These are phyloP conservation scores for Vannuccia rotundouncinata DNA, from an alignment of 2,888 invertebrate genomes.

Conservation along the genomic window DNA sequence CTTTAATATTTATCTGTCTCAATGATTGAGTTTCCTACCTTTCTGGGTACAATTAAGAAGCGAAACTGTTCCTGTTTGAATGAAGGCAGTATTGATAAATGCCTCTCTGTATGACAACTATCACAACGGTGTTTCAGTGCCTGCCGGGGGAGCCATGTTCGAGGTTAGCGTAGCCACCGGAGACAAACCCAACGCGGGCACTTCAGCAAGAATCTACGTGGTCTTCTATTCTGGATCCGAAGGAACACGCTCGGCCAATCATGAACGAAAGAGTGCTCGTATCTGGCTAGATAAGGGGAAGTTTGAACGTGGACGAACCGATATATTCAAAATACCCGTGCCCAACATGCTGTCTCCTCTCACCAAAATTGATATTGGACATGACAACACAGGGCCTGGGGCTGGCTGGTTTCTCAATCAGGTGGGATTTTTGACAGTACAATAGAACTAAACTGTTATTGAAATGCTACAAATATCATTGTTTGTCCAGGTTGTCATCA, in stretches of 20 bases:
- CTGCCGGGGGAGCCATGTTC: slow-evolving; percentile 48
- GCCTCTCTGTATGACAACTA: too few species aligned
- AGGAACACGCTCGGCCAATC: background rate
- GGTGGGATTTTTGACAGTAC: slow-evolving; percentile 39
- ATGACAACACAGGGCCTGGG: slow-evolving; percentile 52
- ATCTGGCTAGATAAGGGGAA: slow-evolving; percentile 53
- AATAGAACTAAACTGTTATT: background rate
- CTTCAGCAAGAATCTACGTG: slow-evolving; percentile 52
- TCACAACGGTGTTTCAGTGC: background rate
- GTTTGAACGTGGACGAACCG: slow-evolving; percentile 50
- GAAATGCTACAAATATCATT: slow-evolving; percentile 17
- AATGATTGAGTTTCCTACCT: too few species aligned
- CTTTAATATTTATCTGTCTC: too few species aligned
- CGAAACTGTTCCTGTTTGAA: too few species aligned
- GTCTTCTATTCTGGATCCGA: slow-evolving; percentile 43
- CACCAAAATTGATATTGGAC: slow-evolving; percentile 52
- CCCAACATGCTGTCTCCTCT: slow-evolving; percentile 50
- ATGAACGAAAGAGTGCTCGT: slow-evolving; percentile 48
- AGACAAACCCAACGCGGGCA: slow-evolving; percentile 50
- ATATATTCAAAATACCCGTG: slow-evolving; percentile 52
- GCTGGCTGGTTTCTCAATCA: slow-evolving; percentile 54
- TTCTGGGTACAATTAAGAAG: too few species aligned
- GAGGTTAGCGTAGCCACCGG: slow-evolving; percentile 52
- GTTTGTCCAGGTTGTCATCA: slow-evolving; percentile 47
- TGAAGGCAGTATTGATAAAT: too few species aligned